Base-by-base conservation (phyloP, 2,888 invertebrate species). In the Timema podura region DNA sequence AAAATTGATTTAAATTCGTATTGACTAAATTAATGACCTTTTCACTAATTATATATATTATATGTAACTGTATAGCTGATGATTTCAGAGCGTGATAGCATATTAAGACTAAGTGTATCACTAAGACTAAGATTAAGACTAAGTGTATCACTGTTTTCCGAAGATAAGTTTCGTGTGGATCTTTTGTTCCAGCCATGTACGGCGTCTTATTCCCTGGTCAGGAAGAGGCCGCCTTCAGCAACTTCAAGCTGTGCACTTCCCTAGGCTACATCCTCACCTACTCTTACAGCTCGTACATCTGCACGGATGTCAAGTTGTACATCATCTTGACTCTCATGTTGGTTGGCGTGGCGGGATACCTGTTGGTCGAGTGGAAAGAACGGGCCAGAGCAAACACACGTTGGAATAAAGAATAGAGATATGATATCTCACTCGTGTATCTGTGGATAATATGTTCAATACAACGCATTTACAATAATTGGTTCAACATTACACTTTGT, bases 101-200 rank as follows among this genome's bases (percentile, higher is more conserved):
- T 73, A 74, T 76, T 74, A 64, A 66, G 73, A 73, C 47, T 65
- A 64, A 70, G 67, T 61, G 46, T 45, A 16, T 65, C 48, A n/a
- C n/a, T n/a, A n/a, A n/a, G n/a, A n/a, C n/a, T n/a, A n/a, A n/a
- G n/a, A n/a, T n/a, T n/a, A n/a, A n/a, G n/a, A n/a, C n/a, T n/a
- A n/a, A n/a, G n/a, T n/a, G n/a, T n/a, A n/a, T n/a, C n/a, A n/a
- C n/a, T n/a, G n/a, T n/a, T n/a, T n/a, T n/a, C n/a, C n/a, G n/a
- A n/a, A n/a, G n/a, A n/a, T n/a, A n/a, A n/a, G n/a, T n/a, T n/a
- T 49, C 11, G 11, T 49, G 11, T 49, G 51, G 10, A 11, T 10
- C 2, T 11, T 51, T 51, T 51, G 10, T 59, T 59, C 9, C 59
- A 64, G 64, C 64, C 10, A 13, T 64, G 64, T 64, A 64, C n/a